Percentiles rank a stretch among this genome's conserved stretches.
Conservation (phyloP, 2,797 vertebrate genomes). For the Somateria mollissima region DNA sequence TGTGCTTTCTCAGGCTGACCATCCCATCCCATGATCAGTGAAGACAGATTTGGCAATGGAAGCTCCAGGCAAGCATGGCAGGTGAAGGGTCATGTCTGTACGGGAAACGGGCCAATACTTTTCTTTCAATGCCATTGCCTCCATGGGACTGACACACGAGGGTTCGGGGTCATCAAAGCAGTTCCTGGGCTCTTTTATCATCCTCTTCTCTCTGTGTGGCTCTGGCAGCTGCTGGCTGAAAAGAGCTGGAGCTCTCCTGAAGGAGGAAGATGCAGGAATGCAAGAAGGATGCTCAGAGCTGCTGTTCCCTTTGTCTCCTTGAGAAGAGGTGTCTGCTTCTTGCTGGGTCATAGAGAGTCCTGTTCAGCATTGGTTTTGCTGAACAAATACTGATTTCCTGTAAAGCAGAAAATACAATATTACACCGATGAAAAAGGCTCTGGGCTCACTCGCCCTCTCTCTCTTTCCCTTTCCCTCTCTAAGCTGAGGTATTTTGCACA, state of each 20-base stretch:
- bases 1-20: background rate
- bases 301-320: background rate
- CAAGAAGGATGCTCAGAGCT: background rate
- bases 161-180: background rate
- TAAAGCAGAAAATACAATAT: background rate
- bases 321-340: background rate
- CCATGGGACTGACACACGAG: background rate
- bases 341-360: background rate
- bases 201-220: background rate
- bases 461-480: no score
- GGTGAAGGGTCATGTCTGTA: background rate
- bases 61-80: background rate
- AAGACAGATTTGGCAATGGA: background rate
- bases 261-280: background rate
- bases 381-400: background rate
- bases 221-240: background rate
- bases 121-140: background rate
- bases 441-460: accelerated
- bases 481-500: background rate
- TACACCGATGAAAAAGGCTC: background rate
- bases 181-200: background rate
- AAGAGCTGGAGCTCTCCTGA: background rate
- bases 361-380: background rate
- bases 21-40: background rate
- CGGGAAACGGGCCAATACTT: no score